Evolutionary conservation across 2,888 invertebrate genomes (phyloP).

Genomic region (Lampropteryx suffumata): DNA sequence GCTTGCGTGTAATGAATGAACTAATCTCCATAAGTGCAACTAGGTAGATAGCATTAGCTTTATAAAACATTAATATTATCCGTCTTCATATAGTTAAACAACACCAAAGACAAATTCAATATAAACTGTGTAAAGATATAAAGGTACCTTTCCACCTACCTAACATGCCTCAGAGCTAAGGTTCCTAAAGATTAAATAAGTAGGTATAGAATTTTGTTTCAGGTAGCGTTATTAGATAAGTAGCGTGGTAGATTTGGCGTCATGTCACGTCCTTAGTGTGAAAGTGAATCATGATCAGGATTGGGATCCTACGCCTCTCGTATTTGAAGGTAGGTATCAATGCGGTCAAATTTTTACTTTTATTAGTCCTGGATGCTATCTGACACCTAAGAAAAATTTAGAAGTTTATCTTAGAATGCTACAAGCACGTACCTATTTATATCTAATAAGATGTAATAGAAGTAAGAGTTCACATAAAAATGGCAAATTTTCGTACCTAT

Average conservation of each 20-base stretch:
- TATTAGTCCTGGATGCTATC: slow-evolving; percentile 25
- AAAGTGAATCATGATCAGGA: slow-evolving; percentile 61
- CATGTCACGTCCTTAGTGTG: slow-evolving; percentile 58
- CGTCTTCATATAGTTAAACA: slow-evolving; percentile 34
- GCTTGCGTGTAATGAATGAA: slow-evolving; percentile 53
- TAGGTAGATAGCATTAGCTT: slow-evolving; percentile 38
- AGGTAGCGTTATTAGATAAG: slow-evolving; percentile 57
- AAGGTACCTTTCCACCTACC: too few relatives aligned
- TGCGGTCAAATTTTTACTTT: slow-evolving; percentile 44
- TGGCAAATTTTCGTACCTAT: slow-evolving; percentile 16
- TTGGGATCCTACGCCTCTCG: slow-evolving; percentile 46
- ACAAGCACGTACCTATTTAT: too few relatives aligned
- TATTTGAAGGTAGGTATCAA: slow-evolving; percentile 52
- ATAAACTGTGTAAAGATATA: too few relatives aligned
- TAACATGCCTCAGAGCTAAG: slow-evolving; percentile 1
- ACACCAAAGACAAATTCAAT: too few relatives aligned
- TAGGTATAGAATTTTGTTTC: slow-evolving; percentile 32
- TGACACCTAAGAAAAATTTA: slow-evolving; percentile 1
- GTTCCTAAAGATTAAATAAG: slow-evolving; percentile 23
- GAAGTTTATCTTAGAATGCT: neutral
- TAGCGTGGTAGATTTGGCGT: slow-evolving; percentile 60
- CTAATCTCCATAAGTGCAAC: slow-evolving; percentile 33
- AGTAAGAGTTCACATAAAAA: neutral
- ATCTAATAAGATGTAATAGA: neutral
- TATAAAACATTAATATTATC: slow-evolving; percentile 48